Conservation (phyloP, 2,113 vertebrate species). For the Thalassoma bifasciatum region DNA sequence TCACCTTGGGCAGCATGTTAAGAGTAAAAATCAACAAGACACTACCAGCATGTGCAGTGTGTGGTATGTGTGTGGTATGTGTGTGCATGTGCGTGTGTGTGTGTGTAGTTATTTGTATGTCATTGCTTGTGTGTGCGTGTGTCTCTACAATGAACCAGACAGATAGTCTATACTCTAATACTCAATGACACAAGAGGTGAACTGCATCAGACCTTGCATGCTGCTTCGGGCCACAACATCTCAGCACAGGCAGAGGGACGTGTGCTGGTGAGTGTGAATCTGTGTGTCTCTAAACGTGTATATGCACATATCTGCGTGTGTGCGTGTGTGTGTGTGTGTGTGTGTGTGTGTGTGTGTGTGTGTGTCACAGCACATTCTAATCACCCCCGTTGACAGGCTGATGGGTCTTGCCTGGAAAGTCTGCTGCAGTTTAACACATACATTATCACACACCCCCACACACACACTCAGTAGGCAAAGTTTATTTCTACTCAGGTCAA, state of each 20-base stretch:
- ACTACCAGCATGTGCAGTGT: neutral
- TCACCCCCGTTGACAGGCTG: slow-evolving; percentile 57
- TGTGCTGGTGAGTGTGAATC: slow-evolving; percentile 7
- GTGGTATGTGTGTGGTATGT: neutral
- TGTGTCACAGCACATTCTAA: slow-evolving; percentile 66
- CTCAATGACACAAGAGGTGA: slow-evolving; percentile 74
- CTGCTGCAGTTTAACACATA: slow-evolving; percentile 5
- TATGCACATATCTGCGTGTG: slow-evolving; percentile 18
- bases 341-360: slow-evolving; percentile 52
- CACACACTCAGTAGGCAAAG: neutral
- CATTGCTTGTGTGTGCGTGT: slow-evolving; percentile 3
- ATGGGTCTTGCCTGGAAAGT: slow-evolving; percentile 42
- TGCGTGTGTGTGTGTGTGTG: slow-evolving; percentile 46
- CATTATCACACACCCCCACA: neutral
- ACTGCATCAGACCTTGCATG: slow-evolving; percentile 60
- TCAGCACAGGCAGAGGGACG: slow-evolving; percentile 26
- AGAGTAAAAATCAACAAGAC: slow-evolving; percentile 57
- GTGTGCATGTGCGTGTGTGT: slow-evolving; percentile 11
- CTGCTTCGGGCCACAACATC: slow-evolving; percentile 71
- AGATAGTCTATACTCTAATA: slow-evolving; percentile 68
- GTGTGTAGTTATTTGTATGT: slow-evolving; percentile 15
- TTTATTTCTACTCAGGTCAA: slow-evolving; percentile 17
- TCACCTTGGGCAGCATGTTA: slow-evolving; percentile 45
- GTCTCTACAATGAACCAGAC: slow-evolving; percentile 50
- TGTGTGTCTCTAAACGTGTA: too few relatives aligned